A percentile compares a stretch with the other conserved stretches of the same genome.
phyloP scores from a whole-genome alignment of 35 echinoderm and acorn worm genomes.

The Heliocidaris erythrogramma region DNA sequence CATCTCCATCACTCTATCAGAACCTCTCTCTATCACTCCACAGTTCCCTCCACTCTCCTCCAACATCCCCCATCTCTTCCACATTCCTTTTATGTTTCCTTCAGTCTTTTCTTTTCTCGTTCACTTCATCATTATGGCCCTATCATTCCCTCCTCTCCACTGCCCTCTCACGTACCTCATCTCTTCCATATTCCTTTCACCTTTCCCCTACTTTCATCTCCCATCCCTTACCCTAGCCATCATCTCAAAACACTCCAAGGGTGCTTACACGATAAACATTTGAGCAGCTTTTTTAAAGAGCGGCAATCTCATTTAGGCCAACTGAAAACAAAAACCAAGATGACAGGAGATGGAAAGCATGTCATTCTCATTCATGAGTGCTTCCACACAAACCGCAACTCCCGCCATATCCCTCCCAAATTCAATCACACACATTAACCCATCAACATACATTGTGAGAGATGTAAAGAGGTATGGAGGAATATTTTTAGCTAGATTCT shows the following conservation, averaged over 20 bases:
- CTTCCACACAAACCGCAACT: not conserved
- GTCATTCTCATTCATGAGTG: not conserved
- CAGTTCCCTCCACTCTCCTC: not conserved
- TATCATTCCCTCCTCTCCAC: not conserved
- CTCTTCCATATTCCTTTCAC: not conserved
- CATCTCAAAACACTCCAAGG: constrained; percentile 31
- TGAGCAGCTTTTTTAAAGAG: constrained; percentile 39
- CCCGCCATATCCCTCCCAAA: not conserved
- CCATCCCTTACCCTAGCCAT: not conserved
- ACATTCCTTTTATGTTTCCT: not conserved
- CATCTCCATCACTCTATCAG: not conserved
- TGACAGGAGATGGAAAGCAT: not conserved
- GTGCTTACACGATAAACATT: constrained; percentile 43
- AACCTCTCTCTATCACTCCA: not conserved
- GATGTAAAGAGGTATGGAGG: not conserved
- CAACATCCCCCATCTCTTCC: not conserved
- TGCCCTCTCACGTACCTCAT: not conserved
- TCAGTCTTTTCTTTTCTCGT: not conserved
- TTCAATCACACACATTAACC: not conserved
- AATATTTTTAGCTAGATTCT: not conserved
- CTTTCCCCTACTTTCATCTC: not conserved
- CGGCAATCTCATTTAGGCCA: constrained; percentile 1
- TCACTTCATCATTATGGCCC: not conserved
- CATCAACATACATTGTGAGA: not conserved
- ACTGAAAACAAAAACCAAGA: not conserved